Evolutionary conservation across 2,888 invertebrate species (phyloP), one percentile per base, ranked within the genome.

Genomic region (Vanessa cardui): DNA sequence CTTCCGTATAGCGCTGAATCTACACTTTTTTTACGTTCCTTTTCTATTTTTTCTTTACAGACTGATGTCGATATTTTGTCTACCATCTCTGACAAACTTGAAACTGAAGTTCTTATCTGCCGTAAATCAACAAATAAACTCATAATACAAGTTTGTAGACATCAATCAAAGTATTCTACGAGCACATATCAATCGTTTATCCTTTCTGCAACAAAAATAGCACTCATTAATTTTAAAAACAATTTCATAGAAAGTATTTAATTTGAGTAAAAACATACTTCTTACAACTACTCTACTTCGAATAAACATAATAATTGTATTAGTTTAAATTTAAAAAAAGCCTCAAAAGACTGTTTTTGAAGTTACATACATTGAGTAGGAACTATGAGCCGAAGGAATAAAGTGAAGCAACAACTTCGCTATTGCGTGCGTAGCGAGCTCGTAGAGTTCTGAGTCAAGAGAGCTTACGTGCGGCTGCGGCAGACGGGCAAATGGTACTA

Each of bases 81-180:
- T 54, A 92, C 92, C 92, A 92, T 92, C 72, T 91, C 89, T 4
- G 92, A 92, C 26, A 92, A 83, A 71, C 90, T 92, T 75, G 88
- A 87, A 77, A 92, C 92, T 66, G 92, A 92, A 68, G 92, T 86
- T 77, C 90, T 92, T 74, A 92, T 90, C 75, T 90, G 90, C 71
- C 92, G 86, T 80, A 92, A 85, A 81, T 92, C 92, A 73, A 92
- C 92, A 78, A 91, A 92, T 80, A 92, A 86, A 82, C 92, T 92
- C 92, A 92, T 92, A 74, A 71, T 86, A 74, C 67, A 47, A 60
- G 65, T 50, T 62, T 58, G 26, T 56, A 59, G 66, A 68, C 54
- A 60, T 69, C 68, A 58, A 72, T 71, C 74, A 74, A 74, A 62
- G 68, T 71, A 59, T 73, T 45, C 62, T 69, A 59, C n/a, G 16